These are phyloP conservation scores for Spermophilus dauricus DNA, from an alignment of 2,113 vertebrate species.

Conservation along the genomic window DNA sequence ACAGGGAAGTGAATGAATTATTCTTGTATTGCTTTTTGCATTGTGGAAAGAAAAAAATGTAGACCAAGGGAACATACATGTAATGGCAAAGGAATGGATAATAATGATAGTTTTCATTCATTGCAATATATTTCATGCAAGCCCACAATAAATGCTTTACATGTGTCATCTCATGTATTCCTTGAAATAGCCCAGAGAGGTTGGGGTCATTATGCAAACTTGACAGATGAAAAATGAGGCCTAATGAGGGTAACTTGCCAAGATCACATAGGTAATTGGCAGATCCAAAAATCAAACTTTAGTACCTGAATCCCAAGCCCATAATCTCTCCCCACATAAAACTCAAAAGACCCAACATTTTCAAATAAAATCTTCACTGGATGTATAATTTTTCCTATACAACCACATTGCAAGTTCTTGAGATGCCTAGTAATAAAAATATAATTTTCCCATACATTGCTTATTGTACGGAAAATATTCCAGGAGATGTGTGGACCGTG, in stretches of 20 bases:
- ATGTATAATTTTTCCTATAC: neutral
- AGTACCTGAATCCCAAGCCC: neutral
- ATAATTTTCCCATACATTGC: neutral
- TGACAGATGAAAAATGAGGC: neutral
- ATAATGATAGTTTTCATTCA: neutral
- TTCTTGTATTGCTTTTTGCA: neutral
- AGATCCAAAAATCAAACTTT: constrained; percentile 24
- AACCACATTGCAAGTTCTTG: neutral
- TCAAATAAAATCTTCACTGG: neutral
- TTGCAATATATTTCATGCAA: neutral
- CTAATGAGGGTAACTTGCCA: neutral
- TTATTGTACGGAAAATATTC: neutral
- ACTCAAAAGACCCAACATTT: constrained; percentile 30
- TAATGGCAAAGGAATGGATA: neutral
- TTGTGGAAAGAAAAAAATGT: neutral
- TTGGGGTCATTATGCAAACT: neutral
- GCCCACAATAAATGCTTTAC: neutral
- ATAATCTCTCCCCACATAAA: neutral
- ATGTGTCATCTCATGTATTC: too few relatives aligned
- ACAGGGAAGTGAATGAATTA: constrained; percentile 21
- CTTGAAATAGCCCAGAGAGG: neutral
- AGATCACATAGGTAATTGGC: neutral
- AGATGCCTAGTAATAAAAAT: constrained; percentile 6
- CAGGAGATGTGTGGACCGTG: neutral
- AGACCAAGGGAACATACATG: neutral